A percentile compares a stretch with the other conserved stretches of the same genome.
phyloP scores from a whole-genome alignment of 2,888 invertebrate species.

The Argyresthia goedartella region DNA sequence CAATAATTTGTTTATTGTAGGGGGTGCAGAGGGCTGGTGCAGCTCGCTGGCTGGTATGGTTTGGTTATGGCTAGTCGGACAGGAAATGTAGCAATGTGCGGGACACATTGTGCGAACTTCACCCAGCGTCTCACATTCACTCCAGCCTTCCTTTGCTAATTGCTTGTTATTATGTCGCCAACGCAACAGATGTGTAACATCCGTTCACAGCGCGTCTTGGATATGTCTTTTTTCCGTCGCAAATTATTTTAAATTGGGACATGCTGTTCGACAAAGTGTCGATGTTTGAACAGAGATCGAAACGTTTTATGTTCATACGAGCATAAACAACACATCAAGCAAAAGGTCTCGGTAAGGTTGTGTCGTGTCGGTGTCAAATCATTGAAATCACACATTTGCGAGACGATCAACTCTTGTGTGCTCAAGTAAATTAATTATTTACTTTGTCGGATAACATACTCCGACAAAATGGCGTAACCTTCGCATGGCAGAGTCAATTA shows the following conservation, averaged over 20 bases:
- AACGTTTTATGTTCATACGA: background rate
- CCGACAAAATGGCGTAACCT: background rate
- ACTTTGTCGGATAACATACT: background rate
- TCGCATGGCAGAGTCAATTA: background rate
- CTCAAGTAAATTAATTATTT: background rate
- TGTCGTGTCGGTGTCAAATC: constrained; percentile 27
- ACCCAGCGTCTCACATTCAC: background rate
- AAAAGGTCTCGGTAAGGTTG: constrained; percentile 2
- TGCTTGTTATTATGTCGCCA: constrained; percentile 61
- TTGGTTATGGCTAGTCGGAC: constrained; percentile 17
- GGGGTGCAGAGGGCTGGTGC: background rate
- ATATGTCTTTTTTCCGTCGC: constrained; percentile 20
- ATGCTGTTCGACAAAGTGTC: background rate
- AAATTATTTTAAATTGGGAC: constrained; percentile 14
- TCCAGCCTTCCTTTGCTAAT: constrained; percentile 39
- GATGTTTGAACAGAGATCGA: background rate
- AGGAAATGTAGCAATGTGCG: constrained; percentile 51
- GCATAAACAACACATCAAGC: background rate
- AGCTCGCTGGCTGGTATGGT: constrained; percentile 4
- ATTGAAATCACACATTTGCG: constrained; percentile 20
- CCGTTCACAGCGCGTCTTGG: constrained; percentile 28
- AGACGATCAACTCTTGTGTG: background rate
- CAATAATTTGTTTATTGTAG: constrained; percentile 1
- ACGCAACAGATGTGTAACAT: constrained; percentile 65
- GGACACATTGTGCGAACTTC: constrained; percentile 64